phyloP scores from a whole-genome alignment of 2,113 vertebrate species.

The Collichthys lucidus region DNA sequence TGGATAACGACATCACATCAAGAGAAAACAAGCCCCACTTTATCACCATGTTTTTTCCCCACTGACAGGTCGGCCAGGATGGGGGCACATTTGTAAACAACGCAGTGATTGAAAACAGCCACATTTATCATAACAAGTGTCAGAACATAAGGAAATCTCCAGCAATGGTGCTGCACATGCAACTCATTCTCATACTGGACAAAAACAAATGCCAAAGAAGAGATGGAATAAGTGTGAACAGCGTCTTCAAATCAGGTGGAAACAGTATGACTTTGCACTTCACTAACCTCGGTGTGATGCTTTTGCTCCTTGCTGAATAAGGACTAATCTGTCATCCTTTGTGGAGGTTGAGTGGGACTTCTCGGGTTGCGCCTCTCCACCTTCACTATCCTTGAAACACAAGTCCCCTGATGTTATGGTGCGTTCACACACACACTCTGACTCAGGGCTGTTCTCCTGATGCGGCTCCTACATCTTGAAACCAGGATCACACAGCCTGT shows the following conservation, averaged over 20 bases:
- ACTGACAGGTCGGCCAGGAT: constrained; percentile 18
- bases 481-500: constrained; percentile 42
- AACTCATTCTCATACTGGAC: constrained; percentile 7
- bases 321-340: constrained; percentile 73
- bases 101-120: constrained; percentile 4
- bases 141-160: constrained; percentile 2
- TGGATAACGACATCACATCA: constrained; percentile 65
- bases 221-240: constrained; percentile 28
- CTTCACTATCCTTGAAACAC: constrained; percentile 75
- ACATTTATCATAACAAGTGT: constrained; percentile 28
- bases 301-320: constrained; percentile 62
- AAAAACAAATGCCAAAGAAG: constrained; percentile 27
- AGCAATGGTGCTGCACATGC: neutral
- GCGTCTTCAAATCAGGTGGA: constrained; percentile 18
- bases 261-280: constrained; percentile 71
- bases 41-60: constrained; percentile 11
- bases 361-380: constrained; percentile 69
- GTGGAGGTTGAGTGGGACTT: constrained; percentile 44
- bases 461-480: constrained; percentile 69
- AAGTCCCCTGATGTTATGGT: constrained; percentile 54
- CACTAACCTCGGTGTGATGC: constrained; percentile 68
- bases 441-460: constrained; percentile 11
- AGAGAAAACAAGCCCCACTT: constrained; percentile 37
- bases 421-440: constrained; percentile 29
- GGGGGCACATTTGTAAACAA: constrained; percentile 1